These are phyloP conservation scores for Macropus fuliginosus DNA, from an alignment of 2,797 vertebrate genomes.

Conservation along the genomic window DNA sequence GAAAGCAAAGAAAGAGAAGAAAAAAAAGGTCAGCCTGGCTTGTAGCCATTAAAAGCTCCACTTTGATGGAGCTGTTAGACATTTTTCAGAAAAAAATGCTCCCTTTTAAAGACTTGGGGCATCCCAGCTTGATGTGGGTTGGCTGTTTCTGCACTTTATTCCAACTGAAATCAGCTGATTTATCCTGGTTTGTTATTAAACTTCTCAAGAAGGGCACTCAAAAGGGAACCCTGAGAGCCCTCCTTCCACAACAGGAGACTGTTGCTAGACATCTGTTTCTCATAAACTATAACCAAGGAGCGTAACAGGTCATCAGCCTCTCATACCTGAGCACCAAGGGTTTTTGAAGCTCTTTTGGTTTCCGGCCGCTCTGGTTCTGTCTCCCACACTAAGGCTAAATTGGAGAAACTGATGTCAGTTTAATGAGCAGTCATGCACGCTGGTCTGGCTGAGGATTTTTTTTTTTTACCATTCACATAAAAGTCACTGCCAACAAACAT, in stretches of 20 bases:
- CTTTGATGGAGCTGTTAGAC: background rate
- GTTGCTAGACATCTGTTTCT: slow-evolving; percentile 8
- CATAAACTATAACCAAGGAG: slow-evolving; percentile 6
- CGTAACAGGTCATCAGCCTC: background rate
- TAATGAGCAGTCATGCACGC: rapidly evolving
- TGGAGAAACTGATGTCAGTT: slow-evolving; percentile 16
- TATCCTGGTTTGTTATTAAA: background rate
- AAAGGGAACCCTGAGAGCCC: slow-evolving; percentile 8
- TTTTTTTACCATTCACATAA: background rate
- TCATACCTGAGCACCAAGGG: background rate
- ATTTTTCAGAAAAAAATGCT: slow-evolving; percentile 16
- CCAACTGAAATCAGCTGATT: slow-evolving; percentile 47
- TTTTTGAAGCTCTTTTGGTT: background rate
- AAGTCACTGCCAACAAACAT: background rate
- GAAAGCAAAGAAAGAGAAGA: slow-evolving; percentile 9
- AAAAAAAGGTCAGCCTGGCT: background rate
- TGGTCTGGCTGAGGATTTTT: background rate
- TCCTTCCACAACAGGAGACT: slow-evolving; percentile 3
- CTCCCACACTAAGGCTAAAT: background rate
- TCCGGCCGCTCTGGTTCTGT: background rate
- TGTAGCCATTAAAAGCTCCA: slow-evolving; percentile 15
- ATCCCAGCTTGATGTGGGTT: background rate
- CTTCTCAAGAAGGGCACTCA: background rate
- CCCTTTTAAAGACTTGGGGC: background rate
- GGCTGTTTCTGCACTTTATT: background rate